Base-by-base conservation (phyloP, 1,140 invertebrate genomes). In the Drosophila nasuta region DNA sequence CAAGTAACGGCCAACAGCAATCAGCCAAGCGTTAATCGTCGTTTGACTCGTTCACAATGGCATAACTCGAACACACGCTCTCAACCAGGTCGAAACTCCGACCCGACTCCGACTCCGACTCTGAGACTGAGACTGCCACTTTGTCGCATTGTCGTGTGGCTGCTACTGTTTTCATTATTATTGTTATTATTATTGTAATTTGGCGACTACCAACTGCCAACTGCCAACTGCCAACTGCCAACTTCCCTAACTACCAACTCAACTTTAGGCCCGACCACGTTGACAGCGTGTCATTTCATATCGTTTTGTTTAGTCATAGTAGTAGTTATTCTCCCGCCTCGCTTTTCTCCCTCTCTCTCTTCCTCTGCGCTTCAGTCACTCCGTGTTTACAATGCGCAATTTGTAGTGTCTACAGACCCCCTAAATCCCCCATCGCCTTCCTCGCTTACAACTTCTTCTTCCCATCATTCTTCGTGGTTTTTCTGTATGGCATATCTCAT, bases 101-200 rank as follows among this genome's bases (percentile, higher is more conserved):
- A 20, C 28, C 25, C 49, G 49, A 15, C 13, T 15, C 13, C 52
- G 33, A 13, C 30, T 35, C 30, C 10, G 54, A 54, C n/a, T 35
- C 51, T n/a, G 35, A 20, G 8, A 17, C 15, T 28, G 71, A 77
- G 82, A 72, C 52, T 69, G 82, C 76, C 82, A 88, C 79, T 88
- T 87, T 82, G 82, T 87, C 82, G 82, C 79, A 87, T 87, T 87
- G 82, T 87, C 85, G 83, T 75, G 73, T 57, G 79, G 45, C 78
- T 67, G 82, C 82, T 87, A 87, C 82, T 80, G 82, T 87, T 82
- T 86, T 67, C 71, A 79, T 79, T 79, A 79, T 79, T 86, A 86
- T 77, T 82, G 77, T 88, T 88, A 87, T 82, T 87, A 87, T 87
- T 87, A 87, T 88, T 87, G 83, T 83, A 88, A 87, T 87, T 87